A percentile compares a stretch with the other conserved stretches of the same genome.
phyloP scores from a whole-genome alignment of 2,113 vertebrate genomes.

The Megalops atlanticus region DNA sequence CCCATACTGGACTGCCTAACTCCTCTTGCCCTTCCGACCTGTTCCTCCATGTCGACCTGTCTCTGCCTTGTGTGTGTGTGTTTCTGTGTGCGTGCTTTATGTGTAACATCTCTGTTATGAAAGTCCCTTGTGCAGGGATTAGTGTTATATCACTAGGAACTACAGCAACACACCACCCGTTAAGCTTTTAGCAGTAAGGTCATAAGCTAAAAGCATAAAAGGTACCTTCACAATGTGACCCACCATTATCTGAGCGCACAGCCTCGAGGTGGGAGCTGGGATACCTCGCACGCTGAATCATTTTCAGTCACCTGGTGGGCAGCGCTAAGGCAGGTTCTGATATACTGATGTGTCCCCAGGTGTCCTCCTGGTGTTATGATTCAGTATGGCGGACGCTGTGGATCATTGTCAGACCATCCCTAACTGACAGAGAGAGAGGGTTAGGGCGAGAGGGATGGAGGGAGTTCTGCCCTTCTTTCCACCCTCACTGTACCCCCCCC shows the following conservation, averaged over 20 bases:
- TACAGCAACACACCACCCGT: no score
- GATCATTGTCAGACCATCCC: constrained; percentile 1
- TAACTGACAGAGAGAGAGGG: constrained; percentile 8
- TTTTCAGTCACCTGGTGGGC: not conserved
- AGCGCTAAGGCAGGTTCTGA: not conserved
- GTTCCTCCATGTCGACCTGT: not conserved
- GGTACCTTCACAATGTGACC: not conserved
- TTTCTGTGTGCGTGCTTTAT: not conserved
- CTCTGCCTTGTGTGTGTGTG: not conserved
- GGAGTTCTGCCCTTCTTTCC: no score
- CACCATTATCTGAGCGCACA: not conserved
- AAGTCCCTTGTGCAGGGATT: no score
- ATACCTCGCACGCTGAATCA: not conserved
- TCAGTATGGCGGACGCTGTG: constrained; percentile 17
- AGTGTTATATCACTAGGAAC: no score
- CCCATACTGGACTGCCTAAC: no score
- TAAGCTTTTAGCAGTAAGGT: no score
- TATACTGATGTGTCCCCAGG: not conserved
- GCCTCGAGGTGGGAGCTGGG: not conserved
- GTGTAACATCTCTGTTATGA: not conserved
- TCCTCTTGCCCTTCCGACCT: no score
- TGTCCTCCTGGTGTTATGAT: constrained; percentile 7
- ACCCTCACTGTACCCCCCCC: no score
- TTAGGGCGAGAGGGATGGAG: no score
- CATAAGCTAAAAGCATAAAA: not conserved